A percentile compares a stretch with the other conserved stretches of the same genome.
Evolutionary conservation across 2,888 invertebrate genomes (phyloP).

Genomic region (Drosophila anceps): DNA sequence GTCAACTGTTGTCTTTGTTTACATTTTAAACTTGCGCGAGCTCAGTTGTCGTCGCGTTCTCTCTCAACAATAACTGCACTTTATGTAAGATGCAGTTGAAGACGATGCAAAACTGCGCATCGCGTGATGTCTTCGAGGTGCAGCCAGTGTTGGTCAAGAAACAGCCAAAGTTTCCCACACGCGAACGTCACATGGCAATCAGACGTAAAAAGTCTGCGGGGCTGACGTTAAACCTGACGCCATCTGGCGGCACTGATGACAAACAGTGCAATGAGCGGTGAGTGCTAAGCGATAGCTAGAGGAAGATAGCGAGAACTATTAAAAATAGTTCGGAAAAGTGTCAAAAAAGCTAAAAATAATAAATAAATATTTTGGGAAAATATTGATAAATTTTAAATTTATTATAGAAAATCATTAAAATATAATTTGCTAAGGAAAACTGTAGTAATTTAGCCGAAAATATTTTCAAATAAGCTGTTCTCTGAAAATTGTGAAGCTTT

Average conservation of each 20-base stretch:
- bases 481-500: background rate
- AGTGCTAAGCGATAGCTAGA: conserved; percentile 27
- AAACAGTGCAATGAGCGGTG: conserved; percentile 29
- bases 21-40: conserved; percentile 54
- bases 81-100: conserved; percentile 55
- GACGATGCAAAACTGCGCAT: conserved; percentile 40
- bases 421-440: too few species aligned
- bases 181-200: conserved; percentile 89
- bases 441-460: too few species aligned
- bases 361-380: background rate
- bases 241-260: conserved; percentile 40
- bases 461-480: background rate
- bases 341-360: background rate
- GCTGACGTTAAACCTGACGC: conserved; percentile 32
- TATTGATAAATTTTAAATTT: background rate
- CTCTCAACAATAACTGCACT: conserved; percentile 5
- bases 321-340: background rate
- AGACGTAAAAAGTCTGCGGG: conserved; percentile 86
- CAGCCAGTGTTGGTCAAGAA: conserved; percentile 86
- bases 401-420: background rate
- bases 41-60: conserved; percentile 27
- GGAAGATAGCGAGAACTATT: background rate
- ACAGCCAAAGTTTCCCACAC: conserved; percentile 89
- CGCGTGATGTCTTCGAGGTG: conserved; percentile 75
- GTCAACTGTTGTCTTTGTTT: conserved; percentile 50